These are phyloP conservation scores for Nymphalis io DNA, from an alignment of 1,140 invertebrate species.

Conservation along the genomic window DNA sequence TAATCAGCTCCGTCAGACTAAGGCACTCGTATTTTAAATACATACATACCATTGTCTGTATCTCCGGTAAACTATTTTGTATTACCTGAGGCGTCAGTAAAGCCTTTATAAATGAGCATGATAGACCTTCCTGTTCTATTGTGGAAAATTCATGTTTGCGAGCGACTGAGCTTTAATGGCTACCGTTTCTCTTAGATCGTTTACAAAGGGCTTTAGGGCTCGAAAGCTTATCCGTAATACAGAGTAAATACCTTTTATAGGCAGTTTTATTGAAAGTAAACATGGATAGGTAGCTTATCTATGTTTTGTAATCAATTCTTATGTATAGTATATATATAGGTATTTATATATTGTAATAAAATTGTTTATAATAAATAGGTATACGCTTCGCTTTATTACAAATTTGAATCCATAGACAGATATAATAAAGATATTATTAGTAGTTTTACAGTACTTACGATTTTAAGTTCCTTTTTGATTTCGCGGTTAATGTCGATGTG, in stretches of 20 bases:
- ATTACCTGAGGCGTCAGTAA: constrained; percentile 39
- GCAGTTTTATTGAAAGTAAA: constrained; percentile 32
- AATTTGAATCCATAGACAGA: not conserved
- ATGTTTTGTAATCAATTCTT: not conserved
- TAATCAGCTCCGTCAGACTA: constrained; percentile 20
- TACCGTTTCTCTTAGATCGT: constrained; percentile 42
- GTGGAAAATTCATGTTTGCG: constrained; percentile 43
- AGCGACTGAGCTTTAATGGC: constrained; percentile 38
- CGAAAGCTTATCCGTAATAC: constrained; percentile 37
- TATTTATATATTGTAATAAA: not conserved
- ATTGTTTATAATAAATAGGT: not conserved
- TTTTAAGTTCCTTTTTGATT: constrained; percentile 97
- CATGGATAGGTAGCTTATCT: not conserved
- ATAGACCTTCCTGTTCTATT: constrained; percentile 61
- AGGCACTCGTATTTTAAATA: constrained; percentile 16
- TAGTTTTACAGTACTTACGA: constrained; percentile 81
- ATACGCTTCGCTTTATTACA: too few species aligned
- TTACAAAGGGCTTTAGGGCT: constrained; percentile 34
- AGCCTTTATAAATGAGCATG: constrained; percentile 52
- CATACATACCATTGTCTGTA: constrained; percentile 15
- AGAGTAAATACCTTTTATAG: constrained; percentile 24
- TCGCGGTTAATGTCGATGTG: constrained; percentile 93
- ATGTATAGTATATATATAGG: not conserved
- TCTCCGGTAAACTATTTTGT: constrained; percentile 26
- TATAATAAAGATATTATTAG: not conserved